phyloP scores from a whole-genome alignment of 2,113 vertebrate genomes.

The Boleophthalmus pectinirostris region DNA sequence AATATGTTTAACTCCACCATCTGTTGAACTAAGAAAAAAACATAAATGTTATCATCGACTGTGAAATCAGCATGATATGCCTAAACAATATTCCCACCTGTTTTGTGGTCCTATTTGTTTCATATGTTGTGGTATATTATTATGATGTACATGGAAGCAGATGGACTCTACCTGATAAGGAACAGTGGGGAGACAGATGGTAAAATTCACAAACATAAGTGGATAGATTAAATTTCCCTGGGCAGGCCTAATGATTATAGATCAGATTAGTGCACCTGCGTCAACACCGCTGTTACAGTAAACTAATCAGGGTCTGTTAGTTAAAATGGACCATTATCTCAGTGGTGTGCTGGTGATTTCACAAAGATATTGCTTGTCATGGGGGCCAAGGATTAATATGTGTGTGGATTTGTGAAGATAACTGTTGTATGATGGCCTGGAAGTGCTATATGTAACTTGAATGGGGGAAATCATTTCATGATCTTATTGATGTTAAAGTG shows the following conservation, averaged over 20 bases:
- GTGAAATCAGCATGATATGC: neutral
- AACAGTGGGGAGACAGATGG: conserved; percentile 39
- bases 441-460: neutral
- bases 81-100: neutral
- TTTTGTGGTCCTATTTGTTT: conserved; percentile 3
- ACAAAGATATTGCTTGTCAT: neutral
- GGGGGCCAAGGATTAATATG: neutral
- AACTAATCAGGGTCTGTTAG: conserved; percentile 32
- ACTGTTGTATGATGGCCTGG: neutral
- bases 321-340: conserved; percentile 11
- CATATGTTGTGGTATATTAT: neutral
- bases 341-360: conserved; percentile 1
- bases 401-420: neutral
- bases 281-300: conserved; percentile 35
- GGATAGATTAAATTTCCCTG: conserved; percentile 46
- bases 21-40: neutral
- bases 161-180: conserved; percentile 18
- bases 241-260: conserved; percentile 51
- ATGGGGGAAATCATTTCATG: neutral
- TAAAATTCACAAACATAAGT: conserved; percentile 45
- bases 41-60: neutral
- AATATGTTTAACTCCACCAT: neutral
- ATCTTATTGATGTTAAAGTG: neutral
- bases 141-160: conserved; percentile 7
- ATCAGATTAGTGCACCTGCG: conserved; percentile 47